These are phyloP conservation scores for Leptatherina wallacei DNA, from an alignment of 2,797 vertebrate species.

Conservation along the genomic window DNA sequence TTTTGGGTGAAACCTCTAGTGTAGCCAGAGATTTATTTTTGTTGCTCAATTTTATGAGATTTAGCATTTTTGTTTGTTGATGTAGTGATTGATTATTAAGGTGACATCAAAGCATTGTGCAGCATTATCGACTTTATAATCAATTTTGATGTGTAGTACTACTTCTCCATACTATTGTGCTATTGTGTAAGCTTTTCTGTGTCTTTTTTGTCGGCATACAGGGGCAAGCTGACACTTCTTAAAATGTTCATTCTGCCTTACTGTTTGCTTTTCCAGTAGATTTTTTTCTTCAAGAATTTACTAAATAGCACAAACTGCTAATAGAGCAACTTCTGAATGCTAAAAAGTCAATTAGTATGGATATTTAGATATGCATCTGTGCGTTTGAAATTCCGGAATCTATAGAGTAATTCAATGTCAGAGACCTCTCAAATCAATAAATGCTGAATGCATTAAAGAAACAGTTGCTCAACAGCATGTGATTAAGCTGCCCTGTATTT, in stretches of 20 bases:
- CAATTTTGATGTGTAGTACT: neutral
- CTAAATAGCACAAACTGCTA: constrained; percentile 44
- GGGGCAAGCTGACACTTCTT: constrained; percentile 10
- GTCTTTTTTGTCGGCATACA: constrained; percentile 30
- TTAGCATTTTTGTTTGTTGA: constrained; percentile 1
- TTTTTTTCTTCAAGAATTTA: constrained; percentile 22
- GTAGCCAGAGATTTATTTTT: neutral
- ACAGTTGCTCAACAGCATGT: constrained; percentile 74
- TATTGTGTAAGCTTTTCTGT: neutral
- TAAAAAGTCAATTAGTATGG: constrained; percentile 74
- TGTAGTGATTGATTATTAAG: constrained; percentile 13
- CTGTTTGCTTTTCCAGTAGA: constrained; percentile 35
- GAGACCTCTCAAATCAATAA: constrained; percentile 74
- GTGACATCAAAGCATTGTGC: constrained; percentile 1
- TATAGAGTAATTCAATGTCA: constrained; percentile 72
- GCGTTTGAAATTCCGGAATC: constrained; percentile 68
- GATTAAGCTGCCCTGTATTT: constrained; percentile 65
- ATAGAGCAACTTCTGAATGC: constrained; percentile 63
- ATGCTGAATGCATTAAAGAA: constrained; percentile 72
- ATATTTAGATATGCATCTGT: constrained; percentile 53
- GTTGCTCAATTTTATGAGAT: neutral
- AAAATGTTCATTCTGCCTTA: constrained; percentile 23
- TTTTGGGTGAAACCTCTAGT: constrained; percentile 9
- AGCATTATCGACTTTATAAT: constrained; percentile 13
- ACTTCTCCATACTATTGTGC: neutral